A percentile compares a stretch with the other conserved stretches of the same genome.
Conservation (phyloP, 1,140 invertebrate species). For the Coelopa frigida region DNA sequence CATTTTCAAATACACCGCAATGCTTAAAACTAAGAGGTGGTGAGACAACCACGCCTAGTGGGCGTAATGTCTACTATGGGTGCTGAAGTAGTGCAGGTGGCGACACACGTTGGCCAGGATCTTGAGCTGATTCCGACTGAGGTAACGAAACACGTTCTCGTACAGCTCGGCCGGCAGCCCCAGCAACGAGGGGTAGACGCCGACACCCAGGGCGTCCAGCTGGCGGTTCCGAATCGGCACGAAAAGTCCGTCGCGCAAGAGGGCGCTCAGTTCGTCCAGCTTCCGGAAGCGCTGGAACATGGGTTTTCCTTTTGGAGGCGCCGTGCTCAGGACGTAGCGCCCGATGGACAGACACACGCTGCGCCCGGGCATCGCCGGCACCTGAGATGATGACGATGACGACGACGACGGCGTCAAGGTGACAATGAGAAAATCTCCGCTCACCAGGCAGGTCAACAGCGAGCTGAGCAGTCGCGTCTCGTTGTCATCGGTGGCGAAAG, state of each 20-base stretch:
- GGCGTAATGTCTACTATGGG: conserved; percentile 8
- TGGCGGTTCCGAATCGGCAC: conserved; percentile 30
- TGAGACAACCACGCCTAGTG: too few species aligned
- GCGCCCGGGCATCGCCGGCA: conserved; percentile 15
- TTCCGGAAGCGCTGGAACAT: conserved; percentile 26
- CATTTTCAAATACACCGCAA: too few species aligned
- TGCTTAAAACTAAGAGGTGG: too few species aligned
- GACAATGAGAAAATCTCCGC: conserved; percentile 31
- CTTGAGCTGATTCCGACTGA: conserved; percentile 22
- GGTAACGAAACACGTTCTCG: conserved; percentile 23
- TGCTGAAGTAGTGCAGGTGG: conserved; percentile 15
- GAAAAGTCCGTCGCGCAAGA: conserved; percentile 30
- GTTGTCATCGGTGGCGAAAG: background rate
- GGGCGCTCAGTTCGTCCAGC: conserved; percentile 23
- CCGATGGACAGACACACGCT: conserved; percentile 28
- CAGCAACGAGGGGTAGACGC: conserved; percentile 21
- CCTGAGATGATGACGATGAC: background rate
- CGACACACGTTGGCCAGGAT: conserved; percentile 29
- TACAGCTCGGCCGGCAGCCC: conserved; percentile 28
- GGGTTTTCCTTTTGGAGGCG: conserved; percentile 19
- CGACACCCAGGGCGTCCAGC: conserved; percentile 14
- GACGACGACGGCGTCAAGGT: conserved; percentile 22
- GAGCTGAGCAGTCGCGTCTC: conserved; percentile 5
- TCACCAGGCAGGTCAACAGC: conserved; percentile 17
- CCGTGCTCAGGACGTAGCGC: conserved; percentile 25